These are phyloP conservation scores for Fragum whitleyi DNA, from an alignment of 2,888 invertebrate genomes.

Conservation along the genomic window DNA sequence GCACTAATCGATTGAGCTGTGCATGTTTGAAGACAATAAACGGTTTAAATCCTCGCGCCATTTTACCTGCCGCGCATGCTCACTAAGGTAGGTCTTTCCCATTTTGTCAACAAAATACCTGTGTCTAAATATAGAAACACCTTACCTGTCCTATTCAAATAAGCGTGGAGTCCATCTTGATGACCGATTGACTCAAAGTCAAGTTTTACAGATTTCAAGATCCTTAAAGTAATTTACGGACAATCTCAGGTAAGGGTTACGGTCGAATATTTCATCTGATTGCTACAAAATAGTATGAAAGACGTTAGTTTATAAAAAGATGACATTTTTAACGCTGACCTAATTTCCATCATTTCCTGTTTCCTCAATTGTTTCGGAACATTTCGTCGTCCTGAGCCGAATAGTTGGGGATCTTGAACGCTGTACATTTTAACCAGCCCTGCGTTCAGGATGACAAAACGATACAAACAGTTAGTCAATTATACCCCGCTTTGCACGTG, in stretches of 20 bases:
- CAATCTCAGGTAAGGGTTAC: background rate
- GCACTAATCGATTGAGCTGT: no score
- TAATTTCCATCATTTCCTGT: background rate
- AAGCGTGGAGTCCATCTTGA: constrained; percentile 23
- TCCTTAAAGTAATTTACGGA: background rate
- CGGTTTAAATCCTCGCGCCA: background rate
- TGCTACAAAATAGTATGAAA: no score
- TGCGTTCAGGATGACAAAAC: no score
- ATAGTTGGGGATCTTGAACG: no score
- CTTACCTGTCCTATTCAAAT: constrained; percentile 8
- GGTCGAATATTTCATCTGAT: no score
- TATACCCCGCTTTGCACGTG: no score
- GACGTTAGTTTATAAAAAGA: background rate
- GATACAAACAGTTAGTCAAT: no score
- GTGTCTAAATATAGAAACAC: constrained; percentile 21
- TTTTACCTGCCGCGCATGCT: background rate
- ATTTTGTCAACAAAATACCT: constrained; percentile 20
- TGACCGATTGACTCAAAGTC: background rate
- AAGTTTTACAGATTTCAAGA: background rate
- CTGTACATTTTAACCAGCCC: no score
- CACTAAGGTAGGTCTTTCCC: background rate
- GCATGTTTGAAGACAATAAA: no score
- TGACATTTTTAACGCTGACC: background rate
- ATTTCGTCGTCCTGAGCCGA: no score
- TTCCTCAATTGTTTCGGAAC: background rate